Base-by-base conservation (phyloP, 2,888 invertebrate genomes). In the Conomelus anceps region DNA sequence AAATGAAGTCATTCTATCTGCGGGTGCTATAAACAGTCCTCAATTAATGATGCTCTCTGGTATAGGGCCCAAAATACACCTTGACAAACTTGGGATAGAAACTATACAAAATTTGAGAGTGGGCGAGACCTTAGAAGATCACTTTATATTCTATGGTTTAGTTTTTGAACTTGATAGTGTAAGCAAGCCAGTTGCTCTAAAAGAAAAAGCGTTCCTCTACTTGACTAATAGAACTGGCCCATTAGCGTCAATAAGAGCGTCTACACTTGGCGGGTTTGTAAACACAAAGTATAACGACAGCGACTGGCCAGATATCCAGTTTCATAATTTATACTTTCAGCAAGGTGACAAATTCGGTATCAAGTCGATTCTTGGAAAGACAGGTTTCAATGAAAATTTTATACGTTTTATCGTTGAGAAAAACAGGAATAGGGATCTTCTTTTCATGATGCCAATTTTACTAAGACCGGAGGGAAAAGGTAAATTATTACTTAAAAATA, bases 241-340 rank as follows among this genome's bases (percentile, higher is more conserved):
- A 34, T 92, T 94, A 63, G 92, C 93, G 24, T 93, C 93, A 34
- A 92, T 93, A 22, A 94, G 93, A 24, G 93, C 94, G 0, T 92
- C 94, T 0, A 86, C 95, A 89, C 92, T 95, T 0, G 91, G 94
- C 0, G 95, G 94, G 6, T 95, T 95, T 88, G 91, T 95, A 7
- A 95, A 95, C 90, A 94, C 94, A 0, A 93, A 0, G 93, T n/a
- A 22, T 22, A 94, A 7, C 7, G 85, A 29, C 23, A 26, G 29
- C 3, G 89, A 90, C 11, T 95, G 95, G 92, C 95, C 96, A 0
- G 95, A 96, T 91, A 92, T 96, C n/a, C 94, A 95, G 92, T 92
- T 94, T 9, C 93, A 95, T 89, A 93, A 95, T 85, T 84, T 93
- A 0, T 93, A 93, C 9, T 93, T 94, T 41, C 92, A 94, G 0